Evolutionary conservation across 2,888 invertebrate genomes (phyloP), one percentile per base, ranked within the genome.

Genomic region (Ectemnius cavifrons): DNA sequence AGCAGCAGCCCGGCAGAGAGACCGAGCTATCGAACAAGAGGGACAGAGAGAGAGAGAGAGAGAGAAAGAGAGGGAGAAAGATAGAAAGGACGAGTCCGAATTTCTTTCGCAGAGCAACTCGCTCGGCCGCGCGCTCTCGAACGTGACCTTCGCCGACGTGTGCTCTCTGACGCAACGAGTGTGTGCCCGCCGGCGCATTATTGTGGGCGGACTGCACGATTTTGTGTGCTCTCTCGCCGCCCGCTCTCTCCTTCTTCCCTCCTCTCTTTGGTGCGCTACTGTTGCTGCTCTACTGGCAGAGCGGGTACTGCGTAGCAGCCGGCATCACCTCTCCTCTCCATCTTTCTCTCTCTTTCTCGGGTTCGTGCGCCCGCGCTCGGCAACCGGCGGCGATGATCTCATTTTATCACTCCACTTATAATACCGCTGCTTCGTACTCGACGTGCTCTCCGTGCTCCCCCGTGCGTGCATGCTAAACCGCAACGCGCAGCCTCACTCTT

Each of bases 361-460:
- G 18, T 60, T 37, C 46, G 16, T 20, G 18, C 57, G 16, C 37
- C 45, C 56, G 70, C 72, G 73, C 66, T 67, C 71, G 68, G 67
- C 82, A 78, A 80, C 79, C 78, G 78, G 79, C 81, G 82, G 85
- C 84, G 87, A 88, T 88, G 88, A 88, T 88, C 87, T 88, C 88
- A 86, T 87, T 88, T 88, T 88, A 87, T 88, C 86, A 85, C 81
- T 85, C 85, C 83, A 85, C 86, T 88, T 85, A 83, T 79, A 74
- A 81, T 77, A 66, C 67, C 61, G 75, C 77, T 79, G 71, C 75
- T 77, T 75, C 75, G 75, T 56, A 69, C 68, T 27, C 63, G 65
- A 77, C 77, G 16, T 16, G 52, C 47, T 77, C 71, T 66, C 71
- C 68, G 72, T 58, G 62, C 67, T 67, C 67, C 63, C 63, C 47